phyloP scores from a whole-genome alignment of 1,140 invertebrate genomes.

The Stegodyphus dumicola region DNA sequence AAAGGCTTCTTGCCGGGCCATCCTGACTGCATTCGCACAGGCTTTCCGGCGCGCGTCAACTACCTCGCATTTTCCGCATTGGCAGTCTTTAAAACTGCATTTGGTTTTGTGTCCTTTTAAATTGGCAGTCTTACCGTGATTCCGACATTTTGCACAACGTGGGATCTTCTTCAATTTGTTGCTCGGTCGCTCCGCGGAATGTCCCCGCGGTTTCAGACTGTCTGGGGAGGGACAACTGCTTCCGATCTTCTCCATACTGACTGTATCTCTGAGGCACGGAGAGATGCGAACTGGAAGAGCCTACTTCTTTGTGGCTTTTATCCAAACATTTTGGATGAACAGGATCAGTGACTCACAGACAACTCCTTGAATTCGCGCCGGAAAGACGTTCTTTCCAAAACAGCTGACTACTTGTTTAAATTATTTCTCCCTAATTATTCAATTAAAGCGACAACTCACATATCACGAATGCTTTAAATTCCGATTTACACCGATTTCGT shows the following conservation, averaged over 20 bases:
- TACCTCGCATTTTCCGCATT: conserved; percentile 71
- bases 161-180: conserved; percentile 64
- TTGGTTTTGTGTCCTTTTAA: conserved; percentile 74
- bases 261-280: neutral
- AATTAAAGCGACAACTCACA: no score
- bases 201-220: neutral
- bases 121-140: conserved; percentile 84
- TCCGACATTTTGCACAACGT: conserved; percentile 87
- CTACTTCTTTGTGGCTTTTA: neutral
- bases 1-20: no score
- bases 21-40: no score
- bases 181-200: neutral
- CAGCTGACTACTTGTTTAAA: no score
- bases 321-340: neutral
- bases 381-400: neutral
- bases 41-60: neutral
- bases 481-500: no score
- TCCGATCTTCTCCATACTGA: neutral
- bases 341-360: neutral
- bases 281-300: neutral
- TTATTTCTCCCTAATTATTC: no score
- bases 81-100: neutral
- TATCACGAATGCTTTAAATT: no score
- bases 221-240: neutral
- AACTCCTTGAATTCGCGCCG: neutral